Conservation (phyloP, 2,888 invertebrate species). For the Paralinhomoeus sp. region DNA sequence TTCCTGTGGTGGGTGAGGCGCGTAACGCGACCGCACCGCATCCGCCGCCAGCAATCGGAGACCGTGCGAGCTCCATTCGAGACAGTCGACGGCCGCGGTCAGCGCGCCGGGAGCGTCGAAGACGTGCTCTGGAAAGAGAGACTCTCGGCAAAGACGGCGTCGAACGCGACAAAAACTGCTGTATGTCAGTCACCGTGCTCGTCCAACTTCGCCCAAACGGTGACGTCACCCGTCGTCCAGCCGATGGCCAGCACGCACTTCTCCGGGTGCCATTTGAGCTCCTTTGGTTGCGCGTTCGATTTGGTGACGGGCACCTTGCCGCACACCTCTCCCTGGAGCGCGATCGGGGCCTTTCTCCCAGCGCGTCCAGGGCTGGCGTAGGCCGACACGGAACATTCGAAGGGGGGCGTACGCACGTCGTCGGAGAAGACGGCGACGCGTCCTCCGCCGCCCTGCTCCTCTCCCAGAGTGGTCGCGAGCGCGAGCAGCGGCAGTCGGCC, state of each 20-base stretch:
- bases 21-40: constrained; percentile 5
- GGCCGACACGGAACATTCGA: too few relatives aligned
- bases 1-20: too few relatives aligned
- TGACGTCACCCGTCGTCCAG: constrained; percentile 14
- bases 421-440: too few relatives aligned
- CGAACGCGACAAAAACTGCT: neutral
- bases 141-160: neutral
- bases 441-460: too few relatives aligned
- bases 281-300: neutral
- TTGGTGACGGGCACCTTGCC: neutral
- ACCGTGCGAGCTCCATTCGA: constrained; percentile 7
- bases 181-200: neutral
- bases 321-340: too few relatives aligned
- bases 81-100: constrained; percentile 1
- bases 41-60: constrained; percentile 6
- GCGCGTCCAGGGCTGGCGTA: too few relatives aligned
- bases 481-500: too few relatives aligned
- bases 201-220: constrained; percentile 1
- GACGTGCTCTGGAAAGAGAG: neutral
- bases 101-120: neutral
- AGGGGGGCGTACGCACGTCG: too few relatives aligned
- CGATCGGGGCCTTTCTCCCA: too few relatives aligned
- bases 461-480: too few relatives aligned
- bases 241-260: constrained; percentile 12
- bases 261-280: constrained; percentile 14